Conservation (phyloP, 1,140 invertebrate genomes). For the Papilio helenus region DNA sequence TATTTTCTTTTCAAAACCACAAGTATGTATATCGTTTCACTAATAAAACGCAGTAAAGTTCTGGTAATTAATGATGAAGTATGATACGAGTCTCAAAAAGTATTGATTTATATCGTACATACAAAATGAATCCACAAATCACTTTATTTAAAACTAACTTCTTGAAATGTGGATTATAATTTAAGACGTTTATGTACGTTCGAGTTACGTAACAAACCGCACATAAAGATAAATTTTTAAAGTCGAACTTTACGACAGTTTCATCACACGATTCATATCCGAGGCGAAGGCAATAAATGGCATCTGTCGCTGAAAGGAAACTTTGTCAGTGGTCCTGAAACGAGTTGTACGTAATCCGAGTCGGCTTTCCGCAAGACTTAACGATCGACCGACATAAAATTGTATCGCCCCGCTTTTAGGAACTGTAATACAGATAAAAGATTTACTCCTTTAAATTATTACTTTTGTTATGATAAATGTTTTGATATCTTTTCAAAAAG, state of each 20-base stretch:
- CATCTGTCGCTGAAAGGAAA: constrained; percentile 39
- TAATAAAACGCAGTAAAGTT: no score
- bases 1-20: no score
- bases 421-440: constrained; percentile 28
- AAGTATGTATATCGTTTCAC: no score
- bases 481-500: constrained; percentile 1
- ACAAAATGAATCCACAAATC: not conserved
- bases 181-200: not conserved
- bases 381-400: constrained; percentile 39
- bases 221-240: constrained; percentile 31
- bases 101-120: no score
- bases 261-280: constrained; percentile 31
- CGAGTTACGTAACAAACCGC: not conserved
- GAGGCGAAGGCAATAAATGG: constrained; percentile 34
- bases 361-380: constrained; percentile 36
- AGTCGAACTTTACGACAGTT: constrained; percentile 34
- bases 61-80: no score
- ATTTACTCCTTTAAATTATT: constrained; percentile 19
- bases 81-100: no score
- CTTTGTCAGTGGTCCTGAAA: constrained; percentile 39
- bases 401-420: constrained; percentile 32
- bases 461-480: constrained; percentile 9
- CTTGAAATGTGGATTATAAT: not conserved
- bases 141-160: not conserved
- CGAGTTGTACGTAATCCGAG: constrained; percentile 39